Conservation (phyloP, 2,888 invertebrate species). For the Drosophila robusta region DNA sequence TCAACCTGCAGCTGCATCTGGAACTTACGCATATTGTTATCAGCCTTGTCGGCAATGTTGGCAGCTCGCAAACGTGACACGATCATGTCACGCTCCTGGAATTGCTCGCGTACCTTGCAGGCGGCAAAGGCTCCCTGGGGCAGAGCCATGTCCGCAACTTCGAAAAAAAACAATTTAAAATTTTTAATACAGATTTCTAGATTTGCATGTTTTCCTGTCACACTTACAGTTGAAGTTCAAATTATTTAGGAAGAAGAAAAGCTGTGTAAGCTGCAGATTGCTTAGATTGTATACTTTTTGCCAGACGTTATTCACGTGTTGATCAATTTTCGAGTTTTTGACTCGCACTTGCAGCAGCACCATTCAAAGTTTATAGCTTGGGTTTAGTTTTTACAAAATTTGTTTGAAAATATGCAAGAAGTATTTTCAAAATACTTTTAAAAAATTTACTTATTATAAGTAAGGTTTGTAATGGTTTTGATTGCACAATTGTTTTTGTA, state of each 20-base stretch:
- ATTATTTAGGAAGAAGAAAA: slow-evolving; percentile 31
- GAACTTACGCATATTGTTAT: slow-evolving; percentile 81
- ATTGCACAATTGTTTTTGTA: slow-evolving; percentile 24
- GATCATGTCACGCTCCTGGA: slow-evolving; percentile 85
- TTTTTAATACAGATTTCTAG: not conserved
- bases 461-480: not conserved
- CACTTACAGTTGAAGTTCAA: slow-evolving; percentile 52
- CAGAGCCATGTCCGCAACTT: slow-evolving; percentile 88
- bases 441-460: not conserved
- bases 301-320: slow-evolving; percentile 47
- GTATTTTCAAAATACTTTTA: slow-evolving; percentile 6
- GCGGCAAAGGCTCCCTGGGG: slow-evolving; percentile 92
- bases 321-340: slow-evolving; percentile 54
- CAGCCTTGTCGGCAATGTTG: slow-evolving; percentile 75
- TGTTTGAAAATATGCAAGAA: slow-evolving; percentile 3
- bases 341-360: slow-evolving; percentile 53
- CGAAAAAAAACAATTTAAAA: not conserved
- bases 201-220: not conserved
- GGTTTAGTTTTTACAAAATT: not conserved
- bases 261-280: slow-evolving; percentile 38
- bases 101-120: slow-evolving; percentile 87
- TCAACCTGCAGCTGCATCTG: not conserved
- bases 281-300: slow-evolving; percentile 34
- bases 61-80: slow-evolving; percentile 84
- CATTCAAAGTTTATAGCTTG: slow-evolving; percentile 56